Evolutionary conservation across 1,140 invertebrate species (phyloP).

Genomic region (Ostrea edulis): DNA sequence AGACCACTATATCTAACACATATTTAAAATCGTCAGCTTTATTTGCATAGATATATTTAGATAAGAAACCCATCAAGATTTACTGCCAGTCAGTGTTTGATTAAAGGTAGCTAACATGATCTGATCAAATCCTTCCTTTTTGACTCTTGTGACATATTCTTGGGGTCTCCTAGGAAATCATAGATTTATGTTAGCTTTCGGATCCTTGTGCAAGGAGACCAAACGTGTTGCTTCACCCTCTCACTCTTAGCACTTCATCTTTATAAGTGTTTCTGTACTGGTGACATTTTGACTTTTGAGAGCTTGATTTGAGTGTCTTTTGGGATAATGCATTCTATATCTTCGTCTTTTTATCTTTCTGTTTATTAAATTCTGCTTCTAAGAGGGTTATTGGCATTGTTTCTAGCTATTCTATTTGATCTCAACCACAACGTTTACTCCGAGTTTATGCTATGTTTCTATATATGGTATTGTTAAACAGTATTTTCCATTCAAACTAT

Average conservation of each 20-base stretch:
- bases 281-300: neutral
- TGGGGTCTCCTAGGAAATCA: constrained; percentile 18
- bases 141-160: constrained; percentile 31
- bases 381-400: no score
- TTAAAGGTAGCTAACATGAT: constrained; percentile 20
- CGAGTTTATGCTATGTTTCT: no score
- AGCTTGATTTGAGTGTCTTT: neutral
- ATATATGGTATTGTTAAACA: no score
- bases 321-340: neutral
- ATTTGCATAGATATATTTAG: constrained; percentile 22
- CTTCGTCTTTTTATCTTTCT: neutral
- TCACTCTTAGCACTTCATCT: neutral
- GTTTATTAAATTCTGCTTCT: neutral
- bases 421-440: no score
- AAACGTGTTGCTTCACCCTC: neutral
- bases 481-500: no score
- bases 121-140: constrained; percentile 15
- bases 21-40: constrained; percentile 25
- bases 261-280: neutral
- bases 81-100: constrained; percentile 20
- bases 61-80: constrained; percentile 1
- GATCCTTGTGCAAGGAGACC: neutral
- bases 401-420: no score
- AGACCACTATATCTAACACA: constrained; percentile 7
- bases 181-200: neutral